phyloP scores from a whole-genome alignment of 2,113 vertebrate genomes.

The Pholis gunnellus region DNA sequence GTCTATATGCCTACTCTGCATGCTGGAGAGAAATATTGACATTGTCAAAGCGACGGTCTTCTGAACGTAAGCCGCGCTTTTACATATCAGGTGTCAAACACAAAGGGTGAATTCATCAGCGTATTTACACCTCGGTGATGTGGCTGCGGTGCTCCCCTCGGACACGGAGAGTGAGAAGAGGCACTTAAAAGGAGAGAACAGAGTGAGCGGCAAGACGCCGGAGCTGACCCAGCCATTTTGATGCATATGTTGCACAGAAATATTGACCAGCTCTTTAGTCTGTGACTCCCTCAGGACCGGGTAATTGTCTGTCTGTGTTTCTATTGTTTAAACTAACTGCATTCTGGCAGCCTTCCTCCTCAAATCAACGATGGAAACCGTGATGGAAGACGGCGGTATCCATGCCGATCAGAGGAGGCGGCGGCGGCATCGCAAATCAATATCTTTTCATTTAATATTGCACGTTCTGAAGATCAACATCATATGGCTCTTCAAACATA shows the following conservation, averaged over 20 bases:
- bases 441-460: conserved; percentile 50
- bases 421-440: conserved; percentile 41
- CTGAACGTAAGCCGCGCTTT: conserved; percentile 63
- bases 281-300: conserved; percentile 76
- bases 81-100: conserved; percentile 73
- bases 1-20: conserved; percentile 76
- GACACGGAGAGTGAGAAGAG: conserved; percentile 62
- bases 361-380: conserved; percentile 70
- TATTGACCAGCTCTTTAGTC: conserved; percentile 86
- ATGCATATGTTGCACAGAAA: conserved; percentile 80
- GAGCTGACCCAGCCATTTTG: conserved; percentile 79
- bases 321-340: conserved; percentile 83
- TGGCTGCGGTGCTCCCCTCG: conserved; percentile 58
- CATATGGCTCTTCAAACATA: conserved; percentile 5
- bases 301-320: conserved; percentile 84
- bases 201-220: conserved; percentile 47
- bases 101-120: conserved; percentile 74
- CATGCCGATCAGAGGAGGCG: conserved; percentile 54
- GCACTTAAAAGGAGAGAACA: conserved; percentile 58
- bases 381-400: conserved; percentile 68
- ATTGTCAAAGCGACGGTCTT: conserved; percentile 65
- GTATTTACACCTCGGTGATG: conserved; percentile 68
- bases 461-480: conserved; percentile 24
- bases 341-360: conserved; percentile 73
- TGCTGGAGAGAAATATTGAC: conserved; percentile 78